Conservation (phyloP, 2,113 vertebrate species). For the Manacus vitellinus region DNA sequence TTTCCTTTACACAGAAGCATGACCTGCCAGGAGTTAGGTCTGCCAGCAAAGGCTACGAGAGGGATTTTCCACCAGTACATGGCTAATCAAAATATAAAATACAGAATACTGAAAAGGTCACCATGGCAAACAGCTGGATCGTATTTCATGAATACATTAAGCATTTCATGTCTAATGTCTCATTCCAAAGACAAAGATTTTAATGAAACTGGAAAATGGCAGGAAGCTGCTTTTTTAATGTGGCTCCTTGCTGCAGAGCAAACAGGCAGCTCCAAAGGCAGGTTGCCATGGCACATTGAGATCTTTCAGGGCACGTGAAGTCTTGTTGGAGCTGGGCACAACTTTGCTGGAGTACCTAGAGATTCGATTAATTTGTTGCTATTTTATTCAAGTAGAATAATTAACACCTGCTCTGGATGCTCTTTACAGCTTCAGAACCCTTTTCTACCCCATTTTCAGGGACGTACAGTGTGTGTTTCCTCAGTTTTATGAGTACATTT, state of each 20-base stretch:
- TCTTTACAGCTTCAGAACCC: neutral
- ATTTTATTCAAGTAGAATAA: neutral
- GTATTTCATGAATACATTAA: slow-evolving; percentile 32
- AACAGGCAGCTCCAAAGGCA: neutral
- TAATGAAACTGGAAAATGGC: slow-evolving; percentile 39
- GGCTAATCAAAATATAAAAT: slow-evolving; percentile 49
- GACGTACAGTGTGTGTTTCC: neutral
- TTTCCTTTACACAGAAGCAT: neutral
- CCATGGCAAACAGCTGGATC: slow-evolving; percentile 16
- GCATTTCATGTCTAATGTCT: slow-evolving; percentile 25
- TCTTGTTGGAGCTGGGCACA: neutral
- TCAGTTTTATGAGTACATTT: neutral
- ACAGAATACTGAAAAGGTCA: slow-evolving; percentile 65
- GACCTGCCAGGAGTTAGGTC: neutral
- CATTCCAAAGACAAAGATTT: slow-evolving; percentile 27
- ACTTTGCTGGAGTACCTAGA: neutral
- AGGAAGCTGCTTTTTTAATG: neutral
- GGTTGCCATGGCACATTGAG: neutral
- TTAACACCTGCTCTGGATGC: neutral
- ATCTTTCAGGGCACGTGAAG: neutral
- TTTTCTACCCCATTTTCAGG: neutral
- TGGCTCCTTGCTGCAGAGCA: neutral
- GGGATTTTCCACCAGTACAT: neutral
- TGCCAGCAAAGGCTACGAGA: neutral
- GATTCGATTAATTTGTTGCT: neutral